These are phyloP conservation scores for Cliona cf. orientalis DNA, from an alignment of 37 sponge, comb jelly and placozoan species.

Conservation along the genomic window DNA sequence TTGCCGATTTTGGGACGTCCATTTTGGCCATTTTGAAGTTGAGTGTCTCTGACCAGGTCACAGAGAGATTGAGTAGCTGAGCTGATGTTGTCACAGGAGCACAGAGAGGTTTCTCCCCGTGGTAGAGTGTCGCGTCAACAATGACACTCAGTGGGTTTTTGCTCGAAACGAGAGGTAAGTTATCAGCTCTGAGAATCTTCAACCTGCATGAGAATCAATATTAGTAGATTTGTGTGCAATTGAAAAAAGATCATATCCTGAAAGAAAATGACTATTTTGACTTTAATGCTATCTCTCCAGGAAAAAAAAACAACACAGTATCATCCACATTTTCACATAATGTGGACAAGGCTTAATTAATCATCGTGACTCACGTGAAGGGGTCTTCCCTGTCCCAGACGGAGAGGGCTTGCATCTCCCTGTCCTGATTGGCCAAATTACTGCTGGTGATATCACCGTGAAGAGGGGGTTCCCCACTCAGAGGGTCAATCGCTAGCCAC, in stretches of 20 bases:
- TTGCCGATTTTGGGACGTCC: conserved; percentile 71
- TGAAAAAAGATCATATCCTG: too few relatives aligned
- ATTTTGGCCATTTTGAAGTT: conserved; percentile 55
- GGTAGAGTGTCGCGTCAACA: conserved; percentile 70
- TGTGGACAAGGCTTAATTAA: too few relatives aligned
- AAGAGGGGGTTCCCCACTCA: conserved; percentile 44
- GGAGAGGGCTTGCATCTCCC: conserved; percentile 45
- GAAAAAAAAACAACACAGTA: not conserved
- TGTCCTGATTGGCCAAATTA: not conserved
- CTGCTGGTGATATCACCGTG: conserved; percentile 42
- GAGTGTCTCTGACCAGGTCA: conserved; percentile 49
- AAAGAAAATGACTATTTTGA: too few relatives aligned
- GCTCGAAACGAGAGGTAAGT: conserved; percentile 28
- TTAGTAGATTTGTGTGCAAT: too few relatives aligned
- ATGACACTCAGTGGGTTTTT: not conserved
- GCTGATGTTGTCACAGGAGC: conserved; percentile 25
- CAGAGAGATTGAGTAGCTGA: not conserved
- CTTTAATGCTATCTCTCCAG: not conserved
- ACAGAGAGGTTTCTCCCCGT: conserved; percentile 66
- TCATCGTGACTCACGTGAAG: conserved; percentile 54
- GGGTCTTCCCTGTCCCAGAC: conserved; percentile 59
- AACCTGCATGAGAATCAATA: conserved; percentile 11
- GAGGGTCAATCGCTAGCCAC: conserved; percentile 63
- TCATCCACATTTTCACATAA: too few relatives aligned
- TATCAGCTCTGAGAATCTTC: not conserved